Conservation (phyloP, 1,140 invertebrate species). For the Choristoneura fumiferana region DNA sequence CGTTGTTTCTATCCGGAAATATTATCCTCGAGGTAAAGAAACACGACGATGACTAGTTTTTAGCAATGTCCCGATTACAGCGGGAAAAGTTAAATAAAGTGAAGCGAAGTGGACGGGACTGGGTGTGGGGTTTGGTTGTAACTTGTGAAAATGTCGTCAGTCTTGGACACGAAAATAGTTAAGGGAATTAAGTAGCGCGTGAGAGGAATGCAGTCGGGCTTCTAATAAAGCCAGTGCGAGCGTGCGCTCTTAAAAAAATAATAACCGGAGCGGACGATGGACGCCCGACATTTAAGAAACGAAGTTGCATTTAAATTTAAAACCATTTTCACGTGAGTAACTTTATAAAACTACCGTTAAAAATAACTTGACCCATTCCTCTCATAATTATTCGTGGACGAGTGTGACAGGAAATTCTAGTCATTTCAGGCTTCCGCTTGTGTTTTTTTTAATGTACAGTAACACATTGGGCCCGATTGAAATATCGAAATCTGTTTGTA, state of each 20-base stretch:
- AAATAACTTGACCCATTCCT: neutral
- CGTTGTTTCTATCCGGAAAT: too few species aligned
- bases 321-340: neutral
- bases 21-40: too few species aligned
- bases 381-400: too few species aligned
- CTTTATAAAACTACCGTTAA: neutral
- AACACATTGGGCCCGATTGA: constrained; percentile 15
- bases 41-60: too few species aligned
- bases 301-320: neutral
- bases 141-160: constrained; percentile 46
- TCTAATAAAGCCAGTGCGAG: constrained; percentile 36
- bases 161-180: constrained; percentile 56
- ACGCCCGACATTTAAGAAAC: neutral
- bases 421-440: neutral
- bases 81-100: constrained; percentile 11
- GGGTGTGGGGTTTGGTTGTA: constrained; percentile 23
- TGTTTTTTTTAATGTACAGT: neutral
- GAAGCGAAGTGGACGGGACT: constrained; percentile 25
- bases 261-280: neutral
- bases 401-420: too few species aligned
- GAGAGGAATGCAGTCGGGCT: constrained; percentile 40
- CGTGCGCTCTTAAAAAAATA: constrained; percentile 26
- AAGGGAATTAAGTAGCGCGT: constrained; percentile 50
- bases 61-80: too few species aligned
- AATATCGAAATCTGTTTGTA: constrained; percentile 38